Evolutionary conservation across 2,888 invertebrate species (phyloP).

Genomic region (Spisula subtruncata): DNA sequence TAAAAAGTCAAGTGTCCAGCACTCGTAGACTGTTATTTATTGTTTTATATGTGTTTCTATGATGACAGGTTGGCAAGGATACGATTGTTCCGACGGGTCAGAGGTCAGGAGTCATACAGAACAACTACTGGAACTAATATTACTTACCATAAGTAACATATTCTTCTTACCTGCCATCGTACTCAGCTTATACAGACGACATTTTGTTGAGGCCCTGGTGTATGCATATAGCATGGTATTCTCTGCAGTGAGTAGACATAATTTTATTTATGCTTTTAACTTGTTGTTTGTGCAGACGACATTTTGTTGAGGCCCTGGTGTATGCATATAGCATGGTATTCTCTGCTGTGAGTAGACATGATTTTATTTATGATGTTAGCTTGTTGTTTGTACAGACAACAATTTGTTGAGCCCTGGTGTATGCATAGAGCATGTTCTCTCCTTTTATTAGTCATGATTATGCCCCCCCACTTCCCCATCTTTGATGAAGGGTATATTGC

Average conservation of each 20-base stretch:
- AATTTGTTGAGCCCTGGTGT: no score
- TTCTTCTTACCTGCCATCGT: slow-evolving; percentile 93
- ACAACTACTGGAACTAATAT: slow-evolving; percentile 91
- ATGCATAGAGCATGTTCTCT: no score
- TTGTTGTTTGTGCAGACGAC: slow-evolving; percentile 90
- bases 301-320: slow-evolving; percentile 94
- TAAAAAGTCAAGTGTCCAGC: no score
- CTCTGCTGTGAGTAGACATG: slow-evolving; percentile 66
- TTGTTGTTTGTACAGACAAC: no score
- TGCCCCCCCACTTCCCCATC: no score
- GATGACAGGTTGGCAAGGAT: slow-evolving; percentile 90
- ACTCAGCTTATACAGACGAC: slow-evolving; percentile 92
- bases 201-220: slow-evolving; percentile 94
- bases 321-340: slow-evolving; percentile 94
- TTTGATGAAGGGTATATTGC: no score
- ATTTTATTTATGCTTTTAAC: background rate
- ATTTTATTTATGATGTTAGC: no score
- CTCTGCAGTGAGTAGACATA: slow-evolving; percentile 66
- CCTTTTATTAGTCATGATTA: no score
- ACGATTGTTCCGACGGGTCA: slow-evolving; percentile 94
- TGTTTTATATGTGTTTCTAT: background rate
- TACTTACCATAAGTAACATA: slow-evolving; percentile 94
- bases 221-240: slow-evolving; percentile 94
- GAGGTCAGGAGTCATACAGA: slow-evolving; percentile 91
- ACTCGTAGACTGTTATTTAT: no score